Evolutionary conservation across 2,113 vertebrate species (phyloP).

Genomic region (Dromaius novaehollandiae): DNA sequence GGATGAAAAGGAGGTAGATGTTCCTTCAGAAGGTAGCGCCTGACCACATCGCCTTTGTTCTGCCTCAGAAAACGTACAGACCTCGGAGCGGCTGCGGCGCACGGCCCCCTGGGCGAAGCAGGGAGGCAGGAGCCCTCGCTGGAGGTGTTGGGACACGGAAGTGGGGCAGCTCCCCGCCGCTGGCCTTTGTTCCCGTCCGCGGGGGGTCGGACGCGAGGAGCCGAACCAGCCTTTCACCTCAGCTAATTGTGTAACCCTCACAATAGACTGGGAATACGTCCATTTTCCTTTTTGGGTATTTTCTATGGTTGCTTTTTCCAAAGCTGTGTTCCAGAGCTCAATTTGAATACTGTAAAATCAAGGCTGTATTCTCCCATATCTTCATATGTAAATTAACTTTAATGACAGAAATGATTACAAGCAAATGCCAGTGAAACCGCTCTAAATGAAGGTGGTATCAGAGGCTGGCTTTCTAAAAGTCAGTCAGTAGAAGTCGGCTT

Average conservation of each 20-base stretch:
- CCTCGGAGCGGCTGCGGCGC: accelerated
- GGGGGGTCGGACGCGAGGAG: not conserved
- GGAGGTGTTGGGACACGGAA: not conserved
- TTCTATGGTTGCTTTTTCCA: accelerated
- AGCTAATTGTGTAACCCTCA: not conserved
- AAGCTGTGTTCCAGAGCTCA: not conserved
- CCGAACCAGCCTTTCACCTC: not conserved
- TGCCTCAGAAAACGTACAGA: not conserved
- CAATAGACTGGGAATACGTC: accelerated
- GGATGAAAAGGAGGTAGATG: not conserved
- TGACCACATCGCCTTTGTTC: not conserved
- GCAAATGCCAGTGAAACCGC: not conserved
- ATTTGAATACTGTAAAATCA: not conserved
- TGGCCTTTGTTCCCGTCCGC: accelerated
- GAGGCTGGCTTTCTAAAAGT: not conserved
- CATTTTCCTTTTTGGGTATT: accelerated
- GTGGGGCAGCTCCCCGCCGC: not conserved
- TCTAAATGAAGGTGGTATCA: not conserved
- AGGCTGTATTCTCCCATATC: not conserved
- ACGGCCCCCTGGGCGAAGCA: accelerated
- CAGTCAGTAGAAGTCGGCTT: not conserved
- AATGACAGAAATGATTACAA: not conserved
- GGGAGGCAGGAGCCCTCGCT: not conserved
- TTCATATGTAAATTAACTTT: not conserved
- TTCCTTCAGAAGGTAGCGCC: not conserved